Base-by-base conservation (phyloP, 2,797 vertebrate genomes). In the Enteromius mattozi region DNA sequence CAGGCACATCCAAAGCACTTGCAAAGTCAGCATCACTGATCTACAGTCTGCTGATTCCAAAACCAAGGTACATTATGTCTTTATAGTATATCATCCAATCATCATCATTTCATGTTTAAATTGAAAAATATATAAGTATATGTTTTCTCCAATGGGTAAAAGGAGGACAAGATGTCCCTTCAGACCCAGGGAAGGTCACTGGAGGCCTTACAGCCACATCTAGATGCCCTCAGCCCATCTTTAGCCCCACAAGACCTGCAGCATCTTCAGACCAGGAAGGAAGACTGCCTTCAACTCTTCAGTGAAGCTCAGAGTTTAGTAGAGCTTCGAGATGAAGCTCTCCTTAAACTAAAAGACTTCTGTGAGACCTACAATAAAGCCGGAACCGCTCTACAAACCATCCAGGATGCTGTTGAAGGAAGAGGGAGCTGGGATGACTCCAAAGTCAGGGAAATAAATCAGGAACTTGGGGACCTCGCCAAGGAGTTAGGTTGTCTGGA, bases 231-330 rank as follows among this genome's bases (percentile, higher is more conserved):
- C 35, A 90, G 94, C 42, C 89, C 91, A 51, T 93, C 92, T 84
- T 96, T 95, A 72, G 90, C 90, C 35, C 90, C 90, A 0, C 96
- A 96, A 81, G 97, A 97, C 85, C 93, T 95, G 33, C 95, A 95
- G 79, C 89, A 90, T 49, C 93, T 99, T 47, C 95, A 96, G 82
- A 93, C 89, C 89, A 96, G 95, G 91, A 93, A 89, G 3, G 96
- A 96, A 83, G 97, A 98, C 90, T 97, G 96, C 88, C 90, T 97
- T 56, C 97, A 97, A 88, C 94, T 96, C 6, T 96, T 97, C 2
- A 92, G 89, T 83, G 97, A 99, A 89, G 96, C 96, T 71, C 93
- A 92, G 86, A 95, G 95, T 86, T 95, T 97, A 19, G 92, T 95
- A 49, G 90, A 89, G 68, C 92, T 95, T 79, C 95, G 98, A 40